Percentiles rank a stretch among this genome's conserved stretches.
Evolutionary conservation across 2,113 vertebrate species (phyloP).

Genomic region (Cyprinodon tularosa): DNA sequence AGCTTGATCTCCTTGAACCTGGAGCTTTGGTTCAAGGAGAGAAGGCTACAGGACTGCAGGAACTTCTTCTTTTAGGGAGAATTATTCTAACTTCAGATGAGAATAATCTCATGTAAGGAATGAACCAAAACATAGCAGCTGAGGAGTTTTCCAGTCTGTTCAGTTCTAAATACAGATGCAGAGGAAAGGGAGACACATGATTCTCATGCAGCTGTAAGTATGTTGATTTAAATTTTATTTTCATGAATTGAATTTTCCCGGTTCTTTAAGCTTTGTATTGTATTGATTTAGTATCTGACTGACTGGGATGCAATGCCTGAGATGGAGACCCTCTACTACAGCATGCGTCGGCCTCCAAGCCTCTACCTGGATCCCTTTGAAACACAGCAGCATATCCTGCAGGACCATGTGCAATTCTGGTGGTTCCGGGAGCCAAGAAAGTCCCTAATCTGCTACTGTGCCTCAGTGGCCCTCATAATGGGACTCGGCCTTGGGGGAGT

Average conservation of each 20-base stretch:
- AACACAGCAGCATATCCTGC: slow-evolving; percentile 80
- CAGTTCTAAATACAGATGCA: slow-evolving; percentile 8
- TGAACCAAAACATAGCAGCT: slow-evolving; percentile 10
- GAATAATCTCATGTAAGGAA: background rate
- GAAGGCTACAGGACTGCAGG: background rate
- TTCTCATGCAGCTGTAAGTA: slow-evolving; percentile 20
- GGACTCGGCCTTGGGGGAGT: slow-evolving; percentile 89
- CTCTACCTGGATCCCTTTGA: slow-evolving; percentile 50
- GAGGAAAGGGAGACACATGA: slow-evolving; percentile 10
- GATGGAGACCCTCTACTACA: slow-evolving; percentile 74
- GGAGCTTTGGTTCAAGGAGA: background rate
- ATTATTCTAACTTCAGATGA: background rate
- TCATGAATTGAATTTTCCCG: background rate
- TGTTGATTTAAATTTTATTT: slow-evolving; percentile 18
- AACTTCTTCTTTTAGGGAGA: slow-evolving; percentile 1
- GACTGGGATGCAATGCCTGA: slow-evolving; percentile 68
- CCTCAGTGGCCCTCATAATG: slow-evolving; percentile 88
- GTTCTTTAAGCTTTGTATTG: slow-evolving; percentile 30
- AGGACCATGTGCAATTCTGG: slow-evolving; percentile 94
- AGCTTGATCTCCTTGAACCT: slow-evolving; percentile 2
- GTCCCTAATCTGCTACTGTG: slow-evolving; percentile 88
- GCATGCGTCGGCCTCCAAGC: slow-evolving; percentile 15
- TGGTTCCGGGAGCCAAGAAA: slow-evolving; percentile 91
- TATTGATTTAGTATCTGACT: background rate
- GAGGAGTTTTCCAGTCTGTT: background rate